Conservation (phyloP, 2,888 invertebrate genomes). For the Chymomyza procnemis region DNA sequence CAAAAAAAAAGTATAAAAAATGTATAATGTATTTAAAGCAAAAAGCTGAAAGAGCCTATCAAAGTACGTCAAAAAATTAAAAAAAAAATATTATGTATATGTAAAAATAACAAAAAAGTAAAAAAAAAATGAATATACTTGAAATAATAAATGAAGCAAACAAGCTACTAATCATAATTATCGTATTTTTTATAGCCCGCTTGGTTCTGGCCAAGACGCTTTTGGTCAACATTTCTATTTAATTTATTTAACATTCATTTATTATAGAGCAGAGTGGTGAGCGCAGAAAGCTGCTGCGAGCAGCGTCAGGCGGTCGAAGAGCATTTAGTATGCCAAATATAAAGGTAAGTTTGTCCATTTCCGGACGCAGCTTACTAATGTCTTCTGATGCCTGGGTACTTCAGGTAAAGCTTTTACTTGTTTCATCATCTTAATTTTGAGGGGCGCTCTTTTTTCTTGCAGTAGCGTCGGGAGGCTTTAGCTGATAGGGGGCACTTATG, state of each 20-base stretch:
- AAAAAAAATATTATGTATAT: background rate
- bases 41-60: background rate
- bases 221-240: background rate
- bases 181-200: background rate
- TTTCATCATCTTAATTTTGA: no score
- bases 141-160: background rate
- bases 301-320: background rate
- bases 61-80: background rate
- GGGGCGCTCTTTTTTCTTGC: no score
- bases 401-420: no score
- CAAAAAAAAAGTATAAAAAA: no score
- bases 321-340: background rate
- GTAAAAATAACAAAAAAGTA: background rate
- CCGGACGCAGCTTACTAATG: background rate
- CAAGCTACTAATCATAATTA: background rate
- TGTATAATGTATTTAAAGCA: constrained; percentile 42
- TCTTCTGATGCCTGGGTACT: background rate
- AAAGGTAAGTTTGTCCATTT: background rate
- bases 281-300: background rate
- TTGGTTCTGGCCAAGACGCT: background rate
- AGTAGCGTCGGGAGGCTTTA: no score
- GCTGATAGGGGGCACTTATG: no score
- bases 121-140: background rate
- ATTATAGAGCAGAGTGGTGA: background rate
- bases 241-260: background rate